Evolutionary conservation across 2,888 invertebrate genomes (phyloP).

Genomic region (Conops quadrifasciatus): DNA sequence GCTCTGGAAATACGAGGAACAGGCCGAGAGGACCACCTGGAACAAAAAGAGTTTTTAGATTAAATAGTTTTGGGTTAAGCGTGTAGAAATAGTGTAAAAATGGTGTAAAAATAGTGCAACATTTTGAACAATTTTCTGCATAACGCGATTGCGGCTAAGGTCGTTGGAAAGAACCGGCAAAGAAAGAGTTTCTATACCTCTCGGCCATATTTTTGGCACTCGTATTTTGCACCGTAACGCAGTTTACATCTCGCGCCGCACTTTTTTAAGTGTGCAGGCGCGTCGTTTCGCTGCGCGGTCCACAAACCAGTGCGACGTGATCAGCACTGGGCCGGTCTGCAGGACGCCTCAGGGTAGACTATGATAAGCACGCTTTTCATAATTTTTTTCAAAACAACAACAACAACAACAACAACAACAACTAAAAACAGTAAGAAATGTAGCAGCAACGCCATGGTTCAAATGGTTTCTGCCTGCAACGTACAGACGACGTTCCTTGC

Average conservation of each 20-base stretch:
- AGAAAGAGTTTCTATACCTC: conserved; percentile 8
- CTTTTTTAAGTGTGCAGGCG: conserved; percentile 43
- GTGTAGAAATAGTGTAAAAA: too few species aligned
- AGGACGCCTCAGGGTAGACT: conserved; percentile 57
- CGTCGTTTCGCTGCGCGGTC: conserved; percentile 22
- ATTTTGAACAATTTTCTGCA: too few species aligned
- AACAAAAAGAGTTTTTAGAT: conserved; percentile 43
- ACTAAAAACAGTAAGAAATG: background rate
- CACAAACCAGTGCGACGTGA: background rate
- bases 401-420: background rate
- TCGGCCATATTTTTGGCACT: conserved; percentile 23
- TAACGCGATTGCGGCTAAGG: too few species aligned
- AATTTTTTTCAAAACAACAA: background rate
- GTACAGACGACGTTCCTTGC: too few species aligned
- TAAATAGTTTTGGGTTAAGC: background rate
- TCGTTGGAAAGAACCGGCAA: too few species aligned
- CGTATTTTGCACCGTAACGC: background rate
- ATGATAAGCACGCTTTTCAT: conserved; percentile 45
- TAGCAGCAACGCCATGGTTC: conserved; percentile 8
- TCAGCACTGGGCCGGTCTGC: conserved; percentile 3
- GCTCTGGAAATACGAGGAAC: conserved; percentile 94
- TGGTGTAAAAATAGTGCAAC: too few species aligned
- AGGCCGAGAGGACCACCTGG: conserved; percentile 91
- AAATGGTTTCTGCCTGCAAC: conserved; percentile 22
- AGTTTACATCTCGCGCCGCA: background rate